Evolutionary conservation across 1,140 invertebrate species (phyloP), one percentile per base, ranked within the genome.

Genomic region (Calephelis nemesis): DNA sequence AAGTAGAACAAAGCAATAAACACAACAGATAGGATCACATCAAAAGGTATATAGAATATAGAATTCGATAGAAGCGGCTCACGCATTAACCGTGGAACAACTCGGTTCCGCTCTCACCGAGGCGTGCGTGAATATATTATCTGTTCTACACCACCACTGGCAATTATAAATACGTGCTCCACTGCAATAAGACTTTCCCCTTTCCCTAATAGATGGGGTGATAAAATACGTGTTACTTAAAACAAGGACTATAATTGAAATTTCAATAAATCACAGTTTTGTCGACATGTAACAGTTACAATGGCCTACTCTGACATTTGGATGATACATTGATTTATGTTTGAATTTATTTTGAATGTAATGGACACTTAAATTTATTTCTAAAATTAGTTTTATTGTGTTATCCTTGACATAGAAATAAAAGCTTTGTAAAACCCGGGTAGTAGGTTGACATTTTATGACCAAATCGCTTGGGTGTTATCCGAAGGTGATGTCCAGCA

Each of bases 81-180:
- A 74, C 74, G 75, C 80, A 77, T 77, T 75, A 78, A 72, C 67
- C 71, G 69, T 78, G 77, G 77, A 83, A 79, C 71, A 62, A 68
- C 58, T 73, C 69, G 70, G 81, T 82, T 79, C 78, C 78, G 79
- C 69, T 79, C 52, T 72, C 79, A 81, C 81, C 77, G 76, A 77
- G 77, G 74, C 76, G 80, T 90, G 88, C 88, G 88, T 88, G 85
- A 80, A 84, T 85, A 90, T 87, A 87, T 90, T 87, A 71, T 82
- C 83, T 83, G 81, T 79, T 74, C 52, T 45, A 66, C 67, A 71
- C 71, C 63, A 74, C 80, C 73, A 73, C 69, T 58, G 70, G 78
- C 78, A 79, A 87, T 88, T 87, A 88, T 83, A 74, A 73, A 70
- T 76, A 78, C 84, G 83, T 87, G 83, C 72, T 86, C 63, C 63